These are phyloP conservation scores for Panthera tigris DNA, from an alignment of 2,113 vertebrate genomes.

Conservation along the genomic window DNA sequence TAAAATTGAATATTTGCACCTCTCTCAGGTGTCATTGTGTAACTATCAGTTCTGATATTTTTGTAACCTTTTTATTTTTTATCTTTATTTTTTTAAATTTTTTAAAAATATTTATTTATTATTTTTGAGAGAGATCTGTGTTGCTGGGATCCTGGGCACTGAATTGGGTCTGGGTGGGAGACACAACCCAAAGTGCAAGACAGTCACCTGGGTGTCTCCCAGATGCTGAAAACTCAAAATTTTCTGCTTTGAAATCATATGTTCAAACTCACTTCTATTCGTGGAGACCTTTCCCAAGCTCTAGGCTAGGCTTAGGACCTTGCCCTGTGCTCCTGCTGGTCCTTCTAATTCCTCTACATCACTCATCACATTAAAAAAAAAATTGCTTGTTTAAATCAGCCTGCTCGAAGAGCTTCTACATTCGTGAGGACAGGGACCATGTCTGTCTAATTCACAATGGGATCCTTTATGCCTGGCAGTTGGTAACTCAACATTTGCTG, in stretches of 20 bases:
- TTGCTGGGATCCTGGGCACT: neutral
- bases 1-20: slow-evolving; percentile 49
- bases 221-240: neutral
- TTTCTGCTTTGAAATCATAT: neutral
- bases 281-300: neutral
- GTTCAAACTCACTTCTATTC: neutral
- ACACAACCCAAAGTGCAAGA: neutral
- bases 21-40: neutral
- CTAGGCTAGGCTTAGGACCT: neutral
- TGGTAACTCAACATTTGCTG: neutral
- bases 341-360: neutral
- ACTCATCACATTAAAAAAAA: neutral
- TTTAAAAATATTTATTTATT: too few species aligned
- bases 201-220: neutral
- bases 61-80: neutral
- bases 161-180: neutral
- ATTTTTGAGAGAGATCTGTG: too few species aligned
- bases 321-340: too few species aligned
- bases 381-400: neutral
- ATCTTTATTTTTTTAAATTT: too few species aligned
- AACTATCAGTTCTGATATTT: slow-evolving; percentile 41
- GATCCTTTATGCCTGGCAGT: neutral
- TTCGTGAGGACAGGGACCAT: neutral
- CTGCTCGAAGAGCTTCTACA: neutral
- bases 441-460: neutral